Base-by-base conservation (phyloP, 2,888 invertebrate species). In the Drepanosiphum platanoidis region DNA sequence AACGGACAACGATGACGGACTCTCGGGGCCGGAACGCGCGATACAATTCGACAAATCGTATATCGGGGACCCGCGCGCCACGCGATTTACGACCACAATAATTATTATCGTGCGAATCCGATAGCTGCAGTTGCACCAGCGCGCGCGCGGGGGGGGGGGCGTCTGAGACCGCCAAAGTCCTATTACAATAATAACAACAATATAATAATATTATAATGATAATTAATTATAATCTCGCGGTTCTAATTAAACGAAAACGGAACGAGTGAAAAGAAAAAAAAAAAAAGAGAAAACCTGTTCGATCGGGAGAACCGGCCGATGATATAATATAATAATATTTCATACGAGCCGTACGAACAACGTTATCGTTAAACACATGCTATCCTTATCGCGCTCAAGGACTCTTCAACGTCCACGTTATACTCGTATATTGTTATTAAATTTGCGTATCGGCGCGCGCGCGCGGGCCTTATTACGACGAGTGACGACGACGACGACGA, bases 351-450 rank as follows among this genome's bases (percentile, higher is more conserved):
- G 42, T 78, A 27, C 13, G 30, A 52, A 52, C 39, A 39, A 32
- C 66, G 9, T 36, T 34, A 78, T 64, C 64, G 18, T 78, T 30
- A 39, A 58, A 42, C 34, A 79, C 27, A 13, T 3, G 70, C 80
- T 79, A 79, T 79, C 79, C 68, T 80, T n/a, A 34, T n/a, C 46
- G 64, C 30, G 18, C 27, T 80, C 80, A 80, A 80, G 80, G 80
- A 80, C 80, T 80, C 32, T 80, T 70, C 68, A 11, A 80, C 70
- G 80, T 70, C 80, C 80, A 70, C n/a, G n/a, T n/a, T n/a, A n/a
- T n/a, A n/a, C n/a, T n/a, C n/a, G n/a, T n/a, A n/a, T n/a, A n/a
- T n/a, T n/a, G n/a, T n/a, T n/a, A n/a, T n/a, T 70, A 36, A 34
- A 36, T 58, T 75, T 75, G 52, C 74, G 52, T 75, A 74, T 36